Evolutionary conservation across 2,888 invertebrate genomes (phyloP).

Genomic region (Eupithecia inturbata): DNA sequence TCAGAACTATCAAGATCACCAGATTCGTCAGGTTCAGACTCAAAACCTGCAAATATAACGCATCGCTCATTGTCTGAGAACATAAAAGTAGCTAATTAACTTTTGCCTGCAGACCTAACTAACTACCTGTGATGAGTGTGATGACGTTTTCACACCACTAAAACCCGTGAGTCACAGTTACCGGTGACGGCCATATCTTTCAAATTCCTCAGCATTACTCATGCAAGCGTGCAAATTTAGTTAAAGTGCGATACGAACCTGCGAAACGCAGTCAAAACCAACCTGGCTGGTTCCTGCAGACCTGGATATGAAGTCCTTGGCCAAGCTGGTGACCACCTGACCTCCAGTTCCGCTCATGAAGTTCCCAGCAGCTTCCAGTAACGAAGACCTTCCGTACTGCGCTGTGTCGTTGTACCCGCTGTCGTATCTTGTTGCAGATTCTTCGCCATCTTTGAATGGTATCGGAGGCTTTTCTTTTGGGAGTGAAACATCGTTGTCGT

Average conservation of each 20-base stretch:
- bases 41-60: conserved; percentile 82
- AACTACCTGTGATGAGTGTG: too few relatives aligned
- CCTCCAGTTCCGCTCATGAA: conserved; percentile 77
- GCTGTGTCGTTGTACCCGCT: conserved; percentile 60
- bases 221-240: conserved; percentile 51
- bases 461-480: conserved; percentile 66
- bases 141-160: conserved; percentile 13
- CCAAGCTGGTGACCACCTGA: conserved; percentile 84
- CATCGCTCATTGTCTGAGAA: conserved; percentile 12
- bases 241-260: conserved; percentile 72
- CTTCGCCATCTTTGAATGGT: conserved; percentile 59
- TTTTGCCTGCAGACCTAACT: neutral
- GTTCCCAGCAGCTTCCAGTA: conserved; percentile 71
- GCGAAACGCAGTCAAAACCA: conserved; percentile 81
- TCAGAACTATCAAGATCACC: conserved; percentile 90
- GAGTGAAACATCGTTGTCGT: conserved; percentile 65
- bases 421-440: conserved; percentile 60
- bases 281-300: conserved; percentile 89
- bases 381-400: conserved; percentile 66
- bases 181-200: conserved; percentile 35
- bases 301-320: conserved; percentile 87
- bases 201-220: conserved; percentile 48
- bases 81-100: conserved; percentile 33
- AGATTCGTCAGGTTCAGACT: conserved; percentile 93
- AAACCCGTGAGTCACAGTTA: conserved; percentile 39